phyloP scores from a whole-genome alignment of 2,113 vertebrate species.

The Cyprinodon variegatus region DNA sequence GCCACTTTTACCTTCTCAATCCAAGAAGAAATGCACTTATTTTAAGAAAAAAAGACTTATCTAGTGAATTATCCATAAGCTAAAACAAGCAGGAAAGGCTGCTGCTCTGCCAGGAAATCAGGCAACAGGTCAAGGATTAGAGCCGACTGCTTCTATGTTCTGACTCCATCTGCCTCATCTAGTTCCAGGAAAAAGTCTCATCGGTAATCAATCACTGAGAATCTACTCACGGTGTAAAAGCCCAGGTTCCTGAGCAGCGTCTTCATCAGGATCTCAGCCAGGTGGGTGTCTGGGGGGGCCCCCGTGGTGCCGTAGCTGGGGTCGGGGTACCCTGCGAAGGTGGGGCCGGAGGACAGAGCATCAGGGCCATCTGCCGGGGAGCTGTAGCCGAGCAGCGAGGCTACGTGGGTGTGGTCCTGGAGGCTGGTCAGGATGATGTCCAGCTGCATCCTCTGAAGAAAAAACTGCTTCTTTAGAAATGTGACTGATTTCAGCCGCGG shows the following conservation, averaged over 20 bases:
- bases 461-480: not conserved
- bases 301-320: conserved; percentile 56
- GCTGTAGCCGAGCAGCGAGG: conserved; percentile 95
- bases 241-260: conserved; percentile 96
- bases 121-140: not conserved
- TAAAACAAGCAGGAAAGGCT: not conserved
- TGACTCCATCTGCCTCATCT: not conserved
- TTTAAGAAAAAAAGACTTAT: too few species aligned
- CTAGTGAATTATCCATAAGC: too few species aligned
- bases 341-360: conserved; percentile 70
- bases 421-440: conserved; percentile 98
- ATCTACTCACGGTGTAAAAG: conserved; percentile 91
- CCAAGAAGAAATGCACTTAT: too few species aligned
- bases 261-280: conserved; percentile 99
- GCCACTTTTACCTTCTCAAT: too few species aligned
- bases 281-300: conserved; percentile 91
- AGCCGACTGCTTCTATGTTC: too few species aligned
- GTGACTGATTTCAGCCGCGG: not conserved
- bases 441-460: conserved; percentile 91
- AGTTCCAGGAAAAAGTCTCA: not conserved
- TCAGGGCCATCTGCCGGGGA: conserved; percentile 88
- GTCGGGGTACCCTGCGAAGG: conserved; percentile 76
- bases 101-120: not conserved
- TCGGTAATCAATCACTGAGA: not conserved
- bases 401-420: conserved; percentile 97